phyloP scores from a whole-genome alignment of 2,888 invertebrate species.

The Siphlonurus alternatus region DNA sequence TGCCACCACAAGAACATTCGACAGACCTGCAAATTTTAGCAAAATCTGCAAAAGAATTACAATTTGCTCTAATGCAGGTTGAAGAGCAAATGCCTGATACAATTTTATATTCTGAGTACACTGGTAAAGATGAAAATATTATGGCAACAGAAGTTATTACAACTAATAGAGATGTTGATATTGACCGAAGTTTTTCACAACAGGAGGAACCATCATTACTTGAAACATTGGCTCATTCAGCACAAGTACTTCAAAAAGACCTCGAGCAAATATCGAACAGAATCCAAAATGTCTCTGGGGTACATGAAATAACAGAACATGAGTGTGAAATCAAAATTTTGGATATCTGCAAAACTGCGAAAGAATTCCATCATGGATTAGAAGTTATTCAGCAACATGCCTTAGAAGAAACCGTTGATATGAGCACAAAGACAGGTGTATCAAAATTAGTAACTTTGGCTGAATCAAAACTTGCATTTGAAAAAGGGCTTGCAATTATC shows the following conservation, averaged over 20 bases:
- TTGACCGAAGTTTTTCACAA: neutral
- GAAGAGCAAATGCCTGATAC: neutral
- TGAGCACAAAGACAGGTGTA: neutral
- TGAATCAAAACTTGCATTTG: constrained; percentile 21
- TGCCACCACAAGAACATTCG: neutral
- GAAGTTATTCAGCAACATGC: neutral
- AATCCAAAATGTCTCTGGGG: neutral
- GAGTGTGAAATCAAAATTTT: too few relatives aligned
- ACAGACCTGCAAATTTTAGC: constrained; percentile 7
- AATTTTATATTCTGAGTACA: too few relatives aligned
- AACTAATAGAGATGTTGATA: too few relatives aligned
- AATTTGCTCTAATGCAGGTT: neutral
- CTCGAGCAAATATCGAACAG: neutral
- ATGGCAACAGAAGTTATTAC: too few relatives aligned
- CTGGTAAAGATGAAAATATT: too few relatives aligned
- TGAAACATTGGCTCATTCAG: neutral
- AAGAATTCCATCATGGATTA: neutral
- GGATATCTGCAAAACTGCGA: too few relatives aligned
- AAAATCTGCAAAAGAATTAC: neutral
- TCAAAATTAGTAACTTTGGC: constrained; percentile 18
- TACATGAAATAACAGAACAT: neutral
- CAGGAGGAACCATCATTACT: neutral
- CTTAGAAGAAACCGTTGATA: neutral
- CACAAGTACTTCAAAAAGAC: constrained; percentile 1
- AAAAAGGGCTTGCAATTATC: constrained; percentile 8